Base-by-base conservation (phyloP, 2,888 invertebrate species). In the Ornithoptera priamus region DNA sequence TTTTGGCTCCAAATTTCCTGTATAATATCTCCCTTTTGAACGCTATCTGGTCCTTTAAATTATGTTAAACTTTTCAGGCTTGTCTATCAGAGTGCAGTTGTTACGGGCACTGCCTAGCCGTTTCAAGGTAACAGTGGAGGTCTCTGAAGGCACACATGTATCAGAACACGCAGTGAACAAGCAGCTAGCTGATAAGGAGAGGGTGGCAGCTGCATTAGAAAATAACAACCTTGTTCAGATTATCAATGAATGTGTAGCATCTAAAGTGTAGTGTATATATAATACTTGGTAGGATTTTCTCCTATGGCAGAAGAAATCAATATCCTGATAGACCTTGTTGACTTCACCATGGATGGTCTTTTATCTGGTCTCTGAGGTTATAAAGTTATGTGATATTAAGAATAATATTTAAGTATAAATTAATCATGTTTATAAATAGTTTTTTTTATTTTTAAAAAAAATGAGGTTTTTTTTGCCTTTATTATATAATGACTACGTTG, bases 141-240 rank as follows among this genome's bases (percentile, higher is more conserved):
- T 99, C 5, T 95, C 97, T 0, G 98, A 98, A 0, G 99, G 99
- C 0, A 96, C 97, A 0, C 99, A 99, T 83, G 95, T 95, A 12
- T 97, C 99, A 0, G 99, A 99, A 83, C 92, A 94, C 70, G 97
- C 98, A 0, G 97, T 99, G 3, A 99, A 99, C 86, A 99, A 99
- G 82, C 99, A 99, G 81, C 91, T 99, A 24, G 98, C 97, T 0
- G 99, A 99, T 84, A 99, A 99, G 84, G 99, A 99, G 86, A 90
- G 99, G 74, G 98, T 99, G 0, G 98, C 99, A 0, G 99, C 99
- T 0, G 99, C 99, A 0, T 90, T 99, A 73, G 99, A 99, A 87
- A 99, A 99, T 85, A 94, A 94, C 24, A 96, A 98, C 82, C 92
- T 99, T 0, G 94, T 99, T 53, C 96, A 97, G 85, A 98, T 99